Evolutionary conservation across 1,140 invertebrate species (phyloP).

Genomic region (Lasioglossum baleicum): DNA sequence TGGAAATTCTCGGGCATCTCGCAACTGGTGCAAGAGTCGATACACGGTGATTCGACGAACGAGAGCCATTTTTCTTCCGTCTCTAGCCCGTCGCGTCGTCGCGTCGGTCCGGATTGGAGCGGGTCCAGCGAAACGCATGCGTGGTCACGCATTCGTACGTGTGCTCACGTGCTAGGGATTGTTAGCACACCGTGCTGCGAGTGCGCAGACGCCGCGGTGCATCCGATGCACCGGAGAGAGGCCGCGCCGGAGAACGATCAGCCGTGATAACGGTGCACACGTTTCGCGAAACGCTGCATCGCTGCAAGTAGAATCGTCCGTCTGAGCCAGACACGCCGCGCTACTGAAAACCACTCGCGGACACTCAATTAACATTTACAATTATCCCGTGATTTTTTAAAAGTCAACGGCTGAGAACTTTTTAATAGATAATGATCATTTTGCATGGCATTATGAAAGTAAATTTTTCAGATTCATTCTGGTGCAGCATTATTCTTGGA

Average conservation of each 20-base stretch:
- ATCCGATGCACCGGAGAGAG: constrained; percentile 26
- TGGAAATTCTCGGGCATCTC: not conserved
- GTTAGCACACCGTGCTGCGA: constrained; percentile 14
- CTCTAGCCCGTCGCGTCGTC: constrained; percentile 11
- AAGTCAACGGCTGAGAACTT: no score
- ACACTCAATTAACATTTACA: no score
- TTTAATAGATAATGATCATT: no score
- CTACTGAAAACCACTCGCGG: no score
- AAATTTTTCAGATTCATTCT: no score
- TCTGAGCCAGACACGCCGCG: not conserved
- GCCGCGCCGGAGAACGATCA: constrained; percentile 15
- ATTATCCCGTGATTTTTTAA: no score
- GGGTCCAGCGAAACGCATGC: constrained; percentile 48
- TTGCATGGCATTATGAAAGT: no score
- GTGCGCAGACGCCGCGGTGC: constrained; percentile 30
- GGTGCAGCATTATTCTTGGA: no score
- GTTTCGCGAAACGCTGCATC: not conserved
- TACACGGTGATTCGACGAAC: constrained; percentile 31
- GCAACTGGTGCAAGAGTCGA: constrained; percentile 9
- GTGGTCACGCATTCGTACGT: constrained; percentile 37
- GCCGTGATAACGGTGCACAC: constrained; percentile 24
- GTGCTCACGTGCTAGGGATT: constrained; percentile 10
- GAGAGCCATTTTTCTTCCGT: constrained; percentile 61
- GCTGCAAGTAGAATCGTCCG: not conserved
- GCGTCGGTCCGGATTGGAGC: constrained; percentile 46